Percentiles rank a stretch among this genome's conserved stretches.
Conservation (phyloP, 2,113 vertebrate genomes). For the Clarias gariepinus region DNA sequence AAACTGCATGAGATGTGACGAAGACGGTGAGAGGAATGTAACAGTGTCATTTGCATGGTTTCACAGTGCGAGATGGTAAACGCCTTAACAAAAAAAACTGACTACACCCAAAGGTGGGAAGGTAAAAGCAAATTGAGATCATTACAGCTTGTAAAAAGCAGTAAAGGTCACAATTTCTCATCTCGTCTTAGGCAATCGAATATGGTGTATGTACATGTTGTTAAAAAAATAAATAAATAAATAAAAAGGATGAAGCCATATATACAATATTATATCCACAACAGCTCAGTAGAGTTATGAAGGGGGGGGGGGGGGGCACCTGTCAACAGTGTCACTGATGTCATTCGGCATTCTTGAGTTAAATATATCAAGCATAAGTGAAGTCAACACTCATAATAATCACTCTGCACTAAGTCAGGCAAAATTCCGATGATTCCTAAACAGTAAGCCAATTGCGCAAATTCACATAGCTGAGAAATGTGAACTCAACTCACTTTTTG, state of each 20-base stretch:
- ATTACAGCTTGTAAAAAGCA: not conserved
- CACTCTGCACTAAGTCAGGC: not conserved
- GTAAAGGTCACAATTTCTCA: not conserved
- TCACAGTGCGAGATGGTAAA: not conserved
- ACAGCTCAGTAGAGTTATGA: not conserved
- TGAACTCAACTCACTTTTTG: not conserved
- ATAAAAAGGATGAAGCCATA: too few species aligned
- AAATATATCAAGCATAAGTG: not conserved
- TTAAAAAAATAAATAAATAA: not conserved
- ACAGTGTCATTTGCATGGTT: not conserved
- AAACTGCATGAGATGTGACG: not conserved
- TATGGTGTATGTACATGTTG: not conserved
- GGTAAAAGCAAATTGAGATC: not conserved
- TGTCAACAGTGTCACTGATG: not conserved
- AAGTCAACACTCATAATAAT: not conserved
- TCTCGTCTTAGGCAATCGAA: not conserved
- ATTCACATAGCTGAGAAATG: not conserved
- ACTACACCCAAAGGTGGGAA: slow-evolving; percentile 13
- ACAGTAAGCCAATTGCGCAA: not conserved
- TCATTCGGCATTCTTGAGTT: not conserved
- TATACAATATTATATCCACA: not conserved
- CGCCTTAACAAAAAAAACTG: not conserved
- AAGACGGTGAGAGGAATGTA: not conserved
- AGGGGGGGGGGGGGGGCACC: too few species aligned
- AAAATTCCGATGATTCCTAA: slow-evolving; percentile 20